These are phyloP conservation scores for Malurus melanocephalus DNA, from an alignment of 2,113 vertebrate species.

Conservation along the genomic window DNA sequence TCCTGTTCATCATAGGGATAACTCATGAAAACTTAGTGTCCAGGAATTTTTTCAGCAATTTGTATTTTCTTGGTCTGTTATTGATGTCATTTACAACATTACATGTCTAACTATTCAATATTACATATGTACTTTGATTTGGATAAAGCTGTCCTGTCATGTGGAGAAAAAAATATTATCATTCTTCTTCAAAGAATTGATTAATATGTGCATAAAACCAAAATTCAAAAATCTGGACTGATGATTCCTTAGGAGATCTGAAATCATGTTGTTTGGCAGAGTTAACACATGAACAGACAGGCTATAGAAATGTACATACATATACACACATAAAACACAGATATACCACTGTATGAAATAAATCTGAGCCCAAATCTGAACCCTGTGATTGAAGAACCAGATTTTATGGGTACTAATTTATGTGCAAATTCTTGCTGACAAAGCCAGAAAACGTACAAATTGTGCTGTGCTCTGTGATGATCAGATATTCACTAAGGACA, in stretches of 20 bases:
- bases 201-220: background rate
- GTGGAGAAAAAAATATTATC: rapidly evolving
- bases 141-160: background rate
- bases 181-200: background rate
- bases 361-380: background rate
- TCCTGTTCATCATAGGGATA: background rate
- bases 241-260: background rate
- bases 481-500: background rate
- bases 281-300: background rate
- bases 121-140: background rate
- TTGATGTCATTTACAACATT: background rate
- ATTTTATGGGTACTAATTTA: background rate
- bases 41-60: background rate
- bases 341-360: background rate
- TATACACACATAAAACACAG: too few species aligned
- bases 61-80: background rate
- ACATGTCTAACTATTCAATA: background rate
- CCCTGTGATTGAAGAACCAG: background rate
- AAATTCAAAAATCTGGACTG: background rate
- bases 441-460: background rate
- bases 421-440: background rate
- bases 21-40: background rate
- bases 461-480: background rate
- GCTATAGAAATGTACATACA: background rate
- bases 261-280: background rate